These are phyloP conservation scores for Dorcus hopei DNA, from an alignment of 2,888 invertebrate species.

Conservation along the genomic window DNA sequence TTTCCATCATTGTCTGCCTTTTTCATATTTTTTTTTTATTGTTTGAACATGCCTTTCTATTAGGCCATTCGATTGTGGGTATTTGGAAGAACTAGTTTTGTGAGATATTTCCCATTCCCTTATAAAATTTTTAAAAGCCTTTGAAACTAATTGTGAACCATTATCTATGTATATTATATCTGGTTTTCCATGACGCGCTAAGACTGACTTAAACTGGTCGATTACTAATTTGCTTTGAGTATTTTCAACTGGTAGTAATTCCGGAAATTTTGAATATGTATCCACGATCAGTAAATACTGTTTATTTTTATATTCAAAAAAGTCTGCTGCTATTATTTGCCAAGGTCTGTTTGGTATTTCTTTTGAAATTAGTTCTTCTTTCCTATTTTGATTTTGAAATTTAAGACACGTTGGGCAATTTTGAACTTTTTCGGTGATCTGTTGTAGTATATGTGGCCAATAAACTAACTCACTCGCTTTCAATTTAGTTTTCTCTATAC, in stretches of 20 bases:
- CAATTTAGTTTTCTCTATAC: background rate
- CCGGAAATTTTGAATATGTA: too few relatives aligned
- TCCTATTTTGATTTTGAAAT: slow-evolving; percentile 2
- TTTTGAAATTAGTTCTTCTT: slow-evolving; percentile 2
- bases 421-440: background rate
- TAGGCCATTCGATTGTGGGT: too few relatives aligned
- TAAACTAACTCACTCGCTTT: background rate
- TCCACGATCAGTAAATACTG: slow-evolving; percentile 3
- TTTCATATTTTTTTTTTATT: too few relatives aligned
- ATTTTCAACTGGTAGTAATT: too few relatives aligned
- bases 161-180: slow-evolving; percentile 3
- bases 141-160: slow-evolving; percentile 4
- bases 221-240: too few relatives aligned
- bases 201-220: too few relatives aligned
- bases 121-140: slow-evolving; percentile 5
- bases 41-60: too few relatives aligned
- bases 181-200: too few relatives aligned
- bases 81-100: too few relatives aligned
- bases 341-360: slow-evolving; percentile 3
- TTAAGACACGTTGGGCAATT: background rate
- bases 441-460: background rate
- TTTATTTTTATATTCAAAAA: slow-evolving; percentile 5
- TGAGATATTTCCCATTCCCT: slow-evolving; percentile 1
- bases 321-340: slow-evolving; percentile 6
- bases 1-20: too few relatives aligned